Evolutionary conservation across 2,888 invertebrate genomes (phyloP), one percentile per base, ranked within the genome.

Genomic region (Caenorhabditis virilis): DNA sequence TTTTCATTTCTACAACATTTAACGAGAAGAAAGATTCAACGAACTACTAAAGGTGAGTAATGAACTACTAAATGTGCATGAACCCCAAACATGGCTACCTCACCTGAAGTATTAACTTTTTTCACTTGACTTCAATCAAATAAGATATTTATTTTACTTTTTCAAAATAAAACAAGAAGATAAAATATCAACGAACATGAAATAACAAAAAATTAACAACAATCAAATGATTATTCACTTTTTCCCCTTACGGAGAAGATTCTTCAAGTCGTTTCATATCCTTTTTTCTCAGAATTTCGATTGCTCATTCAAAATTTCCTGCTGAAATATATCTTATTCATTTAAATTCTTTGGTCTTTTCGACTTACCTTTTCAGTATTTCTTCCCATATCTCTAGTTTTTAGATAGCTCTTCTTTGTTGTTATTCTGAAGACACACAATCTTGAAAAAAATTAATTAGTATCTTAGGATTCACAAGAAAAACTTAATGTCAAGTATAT

Each of bases 301-400:
- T 30, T 30, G 30, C 30, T 30, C 30, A 30, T 30, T 30, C 13
- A 30, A 30, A 6, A 30, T 30, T 30, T 30, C 30, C 30, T 30
- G 30, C 30, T 30, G 30, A 30, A 30, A 30, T 30, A 30, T 30
- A 30, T 30, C 30, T 30, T 30, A 30, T 30, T 30, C 30, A 30
- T 30, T 30, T 30, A 30, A 30, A 30, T 6, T 30, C 30, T 30
- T 30, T 30, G 30, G 30, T 13, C 30, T 30, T 30, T 36, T 36
- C 36, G 36, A 36, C 36, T 36, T n/a, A 36, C 36, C 36, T 36
- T n/a, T 36, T 36, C 36, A 36, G n/a, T 5, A 36, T n/a, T 5
- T n/a, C 36, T 7, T n/a, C 36, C 5, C 5, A 4, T 13, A 36
- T 36, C 36, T 36, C n/a, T n/a, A n/a, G n/a, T n/a, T n/a, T n/a